Evolutionary conservation across 2,888 invertebrate species (phyloP).

Genomic region (Orgyia antiqua): DNA sequence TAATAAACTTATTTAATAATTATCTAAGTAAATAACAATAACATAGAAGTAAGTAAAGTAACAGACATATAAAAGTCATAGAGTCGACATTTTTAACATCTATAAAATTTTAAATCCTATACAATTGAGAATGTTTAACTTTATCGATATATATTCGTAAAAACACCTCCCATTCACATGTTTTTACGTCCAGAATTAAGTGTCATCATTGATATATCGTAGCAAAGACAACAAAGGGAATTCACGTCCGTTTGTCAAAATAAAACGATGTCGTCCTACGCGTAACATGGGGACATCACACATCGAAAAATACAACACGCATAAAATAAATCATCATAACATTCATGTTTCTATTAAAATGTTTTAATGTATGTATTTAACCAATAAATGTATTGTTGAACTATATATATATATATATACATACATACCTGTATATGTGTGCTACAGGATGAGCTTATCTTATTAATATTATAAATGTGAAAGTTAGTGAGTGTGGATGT

Average conservation of each 20-base stretch:
- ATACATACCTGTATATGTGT: too few species aligned
- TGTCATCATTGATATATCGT: constrained; percentile 65
- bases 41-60: too few species aligned
- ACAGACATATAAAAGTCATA: not conserved
- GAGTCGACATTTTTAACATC: constrained; percentile 5
- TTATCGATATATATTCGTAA: constrained; percentile 34
- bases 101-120: constrained; percentile 18
- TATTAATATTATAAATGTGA: too few species aligned
- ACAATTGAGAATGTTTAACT: constrained; percentile 22
- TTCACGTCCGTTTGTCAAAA: constrained; percentile 66
- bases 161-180: constrained; percentile 41
- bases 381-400: constrained; percentile 10
- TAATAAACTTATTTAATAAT: too few species aligned
- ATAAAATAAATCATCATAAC: constrained; percentile 35
- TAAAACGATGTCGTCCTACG: constrained; percentile 65
- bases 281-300: constrained; percentile 53
- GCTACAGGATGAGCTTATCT: too few species aligned
- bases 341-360: constrained; percentile 23
- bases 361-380: constrained; percentile 24
- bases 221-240: constrained; percentile 61
- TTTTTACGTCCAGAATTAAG: constrained; percentile 47
- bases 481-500: too few species aligned
- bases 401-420: not conserved
- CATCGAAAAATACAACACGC: constrained; percentile 33
- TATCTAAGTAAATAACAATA: too few species aligned